These are phyloP conservation scores for Melopsittacus undulatus DNA, from an alignment of 2,797 vertebrate species.

Conservation along the genomic window DNA sequence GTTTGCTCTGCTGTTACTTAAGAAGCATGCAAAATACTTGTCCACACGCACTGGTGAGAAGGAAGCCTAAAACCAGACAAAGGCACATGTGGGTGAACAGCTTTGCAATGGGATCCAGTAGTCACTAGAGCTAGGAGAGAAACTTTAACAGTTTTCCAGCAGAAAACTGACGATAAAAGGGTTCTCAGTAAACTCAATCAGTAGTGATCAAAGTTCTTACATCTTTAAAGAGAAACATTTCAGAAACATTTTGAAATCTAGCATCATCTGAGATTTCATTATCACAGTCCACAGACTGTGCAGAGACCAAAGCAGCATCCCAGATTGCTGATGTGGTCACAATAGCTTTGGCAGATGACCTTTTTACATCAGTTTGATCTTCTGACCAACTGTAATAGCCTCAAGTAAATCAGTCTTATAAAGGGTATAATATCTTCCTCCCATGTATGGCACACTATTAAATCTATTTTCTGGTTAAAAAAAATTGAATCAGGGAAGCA, in stretches of 20 bases:
- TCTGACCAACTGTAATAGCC: background rate
- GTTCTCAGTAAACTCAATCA: background rate
- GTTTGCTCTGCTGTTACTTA: background rate
- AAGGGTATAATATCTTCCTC: background rate
- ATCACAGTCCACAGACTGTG: background rate
- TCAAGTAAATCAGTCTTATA: background rate
- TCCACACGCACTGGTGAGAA: accelerated
- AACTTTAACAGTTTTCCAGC: background rate
- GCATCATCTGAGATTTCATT: background rate
- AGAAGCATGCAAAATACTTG: accelerated
- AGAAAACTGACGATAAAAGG: background rate
- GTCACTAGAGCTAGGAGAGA: background rate
- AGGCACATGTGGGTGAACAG: background rate
- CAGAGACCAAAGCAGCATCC: background rate
- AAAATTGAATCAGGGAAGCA: background rate
- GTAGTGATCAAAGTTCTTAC: background rate
- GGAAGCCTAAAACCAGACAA: background rate
- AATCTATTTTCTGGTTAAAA: background rate
- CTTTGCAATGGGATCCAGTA: background rate
- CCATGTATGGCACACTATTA: background rate
- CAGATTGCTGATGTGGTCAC: background rate
- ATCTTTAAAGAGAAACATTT: background rate
- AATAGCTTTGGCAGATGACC: background rate
- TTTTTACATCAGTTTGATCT: background rate
- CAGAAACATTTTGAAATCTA: background rate